A percentile compares a stretch with the other conserved stretches of the same genome.
These are phyloP conservation scores for Platycnemis pennipes DNA, from an alignment of 2,888 invertebrate genomes.

Conservation along the genomic window DNA sequence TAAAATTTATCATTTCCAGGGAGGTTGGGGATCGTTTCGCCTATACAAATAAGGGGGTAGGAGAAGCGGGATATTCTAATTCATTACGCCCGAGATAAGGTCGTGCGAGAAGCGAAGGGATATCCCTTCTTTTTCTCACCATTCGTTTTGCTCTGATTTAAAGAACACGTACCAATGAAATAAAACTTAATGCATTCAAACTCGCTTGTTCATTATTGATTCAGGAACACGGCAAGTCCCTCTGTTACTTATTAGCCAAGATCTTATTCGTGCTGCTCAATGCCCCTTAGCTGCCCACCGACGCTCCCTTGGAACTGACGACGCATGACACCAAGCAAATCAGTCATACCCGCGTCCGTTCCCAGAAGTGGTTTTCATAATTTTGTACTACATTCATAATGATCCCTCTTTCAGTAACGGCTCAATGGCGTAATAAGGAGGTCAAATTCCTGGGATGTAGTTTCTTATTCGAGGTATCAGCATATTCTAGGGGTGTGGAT, in stretches of 20 bases:
- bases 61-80: not conserved
- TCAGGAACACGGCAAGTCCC: not conserved
- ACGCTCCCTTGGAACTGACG: not conserved
- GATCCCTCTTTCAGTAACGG: no score
- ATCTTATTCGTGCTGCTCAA: not conserved
- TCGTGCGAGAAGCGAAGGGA: not conserved
- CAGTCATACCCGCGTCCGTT: not conserved
- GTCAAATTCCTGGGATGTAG: no score
- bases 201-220: not conserved
- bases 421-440: no score
- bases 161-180: not conserved
- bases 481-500: no score
- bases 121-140: not conserved
- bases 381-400: no score
- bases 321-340: not conserved
- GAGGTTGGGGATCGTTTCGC: slow-evolving; percentile 22
- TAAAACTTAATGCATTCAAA: not conserved
- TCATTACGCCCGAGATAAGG: not conserved
- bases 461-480: no score
- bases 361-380: not conserved
- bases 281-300: not conserved
- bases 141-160: not conserved
- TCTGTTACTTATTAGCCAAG: not conserved
- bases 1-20: slow-evolving; percentile 24
- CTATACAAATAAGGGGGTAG: slow-evolving; percentile 34